phyloP scores from a whole-genome alignment of 2,113 vertebrate species.

The Diphyllodes magnificus region DNA sequence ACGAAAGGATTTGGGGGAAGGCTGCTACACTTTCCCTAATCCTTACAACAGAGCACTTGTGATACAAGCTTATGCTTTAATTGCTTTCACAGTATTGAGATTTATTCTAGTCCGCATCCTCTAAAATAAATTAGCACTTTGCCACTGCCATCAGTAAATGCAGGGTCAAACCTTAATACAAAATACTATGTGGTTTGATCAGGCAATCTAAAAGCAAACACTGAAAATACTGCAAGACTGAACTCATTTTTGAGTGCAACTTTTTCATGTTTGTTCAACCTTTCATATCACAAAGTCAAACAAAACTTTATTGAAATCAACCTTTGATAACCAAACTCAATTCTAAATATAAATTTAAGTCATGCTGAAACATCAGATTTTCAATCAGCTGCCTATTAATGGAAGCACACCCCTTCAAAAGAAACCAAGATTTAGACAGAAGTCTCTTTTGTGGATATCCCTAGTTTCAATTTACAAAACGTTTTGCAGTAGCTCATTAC shows the following conservation, averaged over 20 bases:
- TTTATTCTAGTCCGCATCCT: neutral
- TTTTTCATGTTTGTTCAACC: neutral
- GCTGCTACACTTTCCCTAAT: neutral
- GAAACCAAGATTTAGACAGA: neutral
- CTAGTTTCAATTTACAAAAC: conserved; percentile 31
- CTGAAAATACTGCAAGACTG: neutral
- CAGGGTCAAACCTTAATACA: neutral
- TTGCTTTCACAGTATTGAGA: neutral
- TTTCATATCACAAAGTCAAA: neutral
- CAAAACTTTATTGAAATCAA: neutral
- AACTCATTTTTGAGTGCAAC: neutral
- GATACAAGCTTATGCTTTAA: neutral
- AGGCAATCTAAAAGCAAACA: neutral
- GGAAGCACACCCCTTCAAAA: neutral
- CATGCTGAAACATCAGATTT: neutral
- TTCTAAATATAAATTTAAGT: neutral
- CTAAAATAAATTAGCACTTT: neutral
- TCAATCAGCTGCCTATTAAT: neutral
- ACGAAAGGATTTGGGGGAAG: neutral
- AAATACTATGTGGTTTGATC: neutral
- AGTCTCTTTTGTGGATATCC: neutral
- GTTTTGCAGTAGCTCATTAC: conserved; percentile 44
- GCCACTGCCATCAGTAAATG: neutral
- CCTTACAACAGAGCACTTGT: neutral
- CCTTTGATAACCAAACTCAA: neutral